Percentiles rank a stretch among this genome's conserved stretches.
Conservation (phyloP, 1,140 invertebrate species). For the Drosophila athabasca region DNA sequence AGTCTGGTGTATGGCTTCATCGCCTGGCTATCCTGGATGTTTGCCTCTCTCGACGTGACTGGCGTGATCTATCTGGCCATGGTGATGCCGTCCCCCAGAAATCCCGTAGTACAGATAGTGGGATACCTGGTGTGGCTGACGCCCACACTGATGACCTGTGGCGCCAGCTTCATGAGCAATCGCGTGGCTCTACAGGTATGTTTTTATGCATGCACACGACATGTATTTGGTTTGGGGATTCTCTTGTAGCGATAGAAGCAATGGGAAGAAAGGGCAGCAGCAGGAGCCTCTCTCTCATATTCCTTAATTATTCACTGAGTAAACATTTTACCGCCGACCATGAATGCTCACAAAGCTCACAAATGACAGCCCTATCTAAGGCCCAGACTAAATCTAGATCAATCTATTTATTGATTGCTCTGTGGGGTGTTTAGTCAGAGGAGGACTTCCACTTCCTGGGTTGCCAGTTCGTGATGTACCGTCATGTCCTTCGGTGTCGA, state of each 20-base stretch:
- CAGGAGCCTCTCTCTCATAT: too few species aligned
- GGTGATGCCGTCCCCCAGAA: slow-evolving; percentile 24
- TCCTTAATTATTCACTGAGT: too few species aligned
- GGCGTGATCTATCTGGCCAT: slow-evolving; percentile 58
- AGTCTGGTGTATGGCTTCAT: slow-evolving; percentile 70
- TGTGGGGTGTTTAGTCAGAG: too few species aligned
- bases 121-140: slow-evolving; percentile 47
- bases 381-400: not conserved
- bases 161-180: slow-evolving; percentile 55
- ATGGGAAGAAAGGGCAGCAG: too few species aligned
- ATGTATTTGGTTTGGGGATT: too few species aligned
- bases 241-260: too few species aligned
- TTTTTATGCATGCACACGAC: too few species aligned
- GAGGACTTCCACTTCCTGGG: not conserved
- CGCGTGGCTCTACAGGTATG: slow-evolving; percentile 55
- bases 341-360: not conserved
- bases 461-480: slow-evolving; percentile 9
- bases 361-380: too few species aligned
- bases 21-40: slow-evolving; percentile 50
- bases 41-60: slow-evolving; percentile 57
- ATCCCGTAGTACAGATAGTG: not conserved
- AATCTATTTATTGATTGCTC: slow-evolving; percentile 8
- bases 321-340: not conserved
- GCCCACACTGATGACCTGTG: slow-evolving; percentile 53
- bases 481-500: slow-evolving; percentile 55